A percentile compares a stretch with the other conserved stretches of the same genome.
phyloP scores from a whole-genome alignment of 2,888 invertebrate species.

The Schizaphis graminum region DNA sequence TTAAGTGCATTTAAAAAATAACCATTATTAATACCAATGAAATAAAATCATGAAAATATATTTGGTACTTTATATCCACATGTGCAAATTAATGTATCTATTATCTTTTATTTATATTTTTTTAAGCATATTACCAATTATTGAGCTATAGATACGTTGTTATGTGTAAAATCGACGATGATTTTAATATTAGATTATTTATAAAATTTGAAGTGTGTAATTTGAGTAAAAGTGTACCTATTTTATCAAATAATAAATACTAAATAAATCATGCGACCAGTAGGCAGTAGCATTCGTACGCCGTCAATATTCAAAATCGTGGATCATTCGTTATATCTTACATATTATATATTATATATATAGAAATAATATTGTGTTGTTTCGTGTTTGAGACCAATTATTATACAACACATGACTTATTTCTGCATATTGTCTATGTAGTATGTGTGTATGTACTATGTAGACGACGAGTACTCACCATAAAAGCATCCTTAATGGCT shows the following conservation, averaged over 20 bases:
- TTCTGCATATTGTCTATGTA: neutral
- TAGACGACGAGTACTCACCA: neutral
- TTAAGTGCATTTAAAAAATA: no score
- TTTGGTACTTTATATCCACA: neutral
- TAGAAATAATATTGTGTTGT: neutral
- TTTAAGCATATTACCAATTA: neutral
- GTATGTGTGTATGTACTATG: neutral
- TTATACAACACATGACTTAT: neutral
- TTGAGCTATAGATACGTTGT: neutral
- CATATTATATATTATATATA: neutral
- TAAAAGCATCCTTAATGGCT: constrained; percentile 25
- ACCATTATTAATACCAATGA: no score
- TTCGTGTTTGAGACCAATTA: neutral
- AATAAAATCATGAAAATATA: neutral
- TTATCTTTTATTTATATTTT: neutral
- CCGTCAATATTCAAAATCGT: neutral
- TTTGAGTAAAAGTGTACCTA: neutral
- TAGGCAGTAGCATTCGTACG: neutral
- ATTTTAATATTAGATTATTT: neutral
- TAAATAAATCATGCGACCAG: neutral
- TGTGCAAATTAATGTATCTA: neutral
- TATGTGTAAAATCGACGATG: neutral
- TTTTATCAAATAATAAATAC: neutral
- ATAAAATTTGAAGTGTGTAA: neutral
- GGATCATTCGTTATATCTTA: neutral